Evolutionary conservation across 2,797 vertebrate genomes (phyloP), one percentile per base, ranked within the genome.

Genomic region (Clarias platycephalus): DNA sequence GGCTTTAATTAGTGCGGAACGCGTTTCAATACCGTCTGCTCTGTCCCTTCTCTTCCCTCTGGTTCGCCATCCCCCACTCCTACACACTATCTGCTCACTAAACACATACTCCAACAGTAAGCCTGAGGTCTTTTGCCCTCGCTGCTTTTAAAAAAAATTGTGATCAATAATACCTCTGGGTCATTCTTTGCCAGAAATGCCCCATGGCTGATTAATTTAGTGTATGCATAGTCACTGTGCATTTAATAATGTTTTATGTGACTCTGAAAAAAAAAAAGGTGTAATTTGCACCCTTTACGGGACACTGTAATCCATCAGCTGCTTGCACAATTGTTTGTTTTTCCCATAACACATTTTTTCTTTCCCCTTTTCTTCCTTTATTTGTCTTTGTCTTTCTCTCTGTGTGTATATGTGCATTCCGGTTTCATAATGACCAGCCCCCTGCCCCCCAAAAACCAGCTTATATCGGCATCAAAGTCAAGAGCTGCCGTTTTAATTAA

Each of bases 401-500:
- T 12, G 0, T 20, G 70, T 15, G 70, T 15, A 18, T 74, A 82
- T 49, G 22, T 83, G 16, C 15, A 74, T 77, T 81, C 77, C 28
- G 64, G 95, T 95, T 95, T 93, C 94, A 95, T 94, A 95, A 95
- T 95, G 95, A 94, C 93, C 93, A 94, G 92, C 93, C 92, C 92
- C 93, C 80, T 31, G 26, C 28, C 74, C 74, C 55, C 74, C 49
- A 22, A 10, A 76, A 64, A 82, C 77, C 57, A 92, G 93, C 93
- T 94, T 94, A 93, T 94, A 95, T 93, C 90, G 94, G 94, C 95
- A 96, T 96, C 95, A 96, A 96, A 96, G 96, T 96, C 95, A 96
- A 96, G 94, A 96, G 95, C 95, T 95, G 94, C 95, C 95, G 95
- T 96, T 96, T 96, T 96, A 96, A 96, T 96, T 96, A 96, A 97